Evolutionary conservation across 2,888 invertebrate genomes (phyloP).

Genomic region (Athripsodes cinereus): DNA sequence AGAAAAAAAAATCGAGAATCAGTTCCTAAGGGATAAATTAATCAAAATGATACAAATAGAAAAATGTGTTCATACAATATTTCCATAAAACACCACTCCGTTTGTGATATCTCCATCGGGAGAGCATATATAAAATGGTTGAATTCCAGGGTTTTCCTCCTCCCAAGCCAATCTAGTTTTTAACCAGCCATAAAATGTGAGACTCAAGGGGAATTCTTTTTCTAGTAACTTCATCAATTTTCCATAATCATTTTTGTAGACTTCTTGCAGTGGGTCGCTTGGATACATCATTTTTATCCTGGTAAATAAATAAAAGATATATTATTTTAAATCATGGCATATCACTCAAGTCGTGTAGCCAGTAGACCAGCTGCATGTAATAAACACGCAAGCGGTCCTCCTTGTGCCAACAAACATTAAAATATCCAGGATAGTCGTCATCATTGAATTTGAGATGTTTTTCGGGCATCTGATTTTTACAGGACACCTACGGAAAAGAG

Average conservation of each 20-base stretch:
- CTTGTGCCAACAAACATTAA: too few relatives aligned
- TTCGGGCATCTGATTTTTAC: too few relatives aligned
- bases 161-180: conserved; percentile 36
- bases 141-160: conserved; percentile 31
- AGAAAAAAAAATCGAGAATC: too few relatives aligned
- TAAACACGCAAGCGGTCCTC: too few relatives aligned
- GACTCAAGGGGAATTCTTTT: conserved; percentile 33
- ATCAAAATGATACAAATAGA: too few relatives aligned
- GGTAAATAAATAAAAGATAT: background rate
- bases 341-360: too few relatives aligned
- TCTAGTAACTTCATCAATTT: conserved; percentile 8
- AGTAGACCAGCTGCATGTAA: too few relatives aligned
- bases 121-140: conserved; percentile 38
- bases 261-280: conserved; percentile 11
- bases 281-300: background rate
- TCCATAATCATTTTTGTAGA: conserved; percentile 8
- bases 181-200: conserved; percentile 37
- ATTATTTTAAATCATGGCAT: background rate
- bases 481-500: too few relatives aligned
- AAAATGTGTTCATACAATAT: conserved; percentile 31
- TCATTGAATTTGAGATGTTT: too few relatives aligned
- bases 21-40: too few relatives aligned
- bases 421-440: too few relatives aligned
- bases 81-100: conserved; percentile 37
- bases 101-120: conserved; percentile 35